Conservation (phyloP, 2,113 vertebrate genomes). For the Coptodon bakossiorum region DNA sequence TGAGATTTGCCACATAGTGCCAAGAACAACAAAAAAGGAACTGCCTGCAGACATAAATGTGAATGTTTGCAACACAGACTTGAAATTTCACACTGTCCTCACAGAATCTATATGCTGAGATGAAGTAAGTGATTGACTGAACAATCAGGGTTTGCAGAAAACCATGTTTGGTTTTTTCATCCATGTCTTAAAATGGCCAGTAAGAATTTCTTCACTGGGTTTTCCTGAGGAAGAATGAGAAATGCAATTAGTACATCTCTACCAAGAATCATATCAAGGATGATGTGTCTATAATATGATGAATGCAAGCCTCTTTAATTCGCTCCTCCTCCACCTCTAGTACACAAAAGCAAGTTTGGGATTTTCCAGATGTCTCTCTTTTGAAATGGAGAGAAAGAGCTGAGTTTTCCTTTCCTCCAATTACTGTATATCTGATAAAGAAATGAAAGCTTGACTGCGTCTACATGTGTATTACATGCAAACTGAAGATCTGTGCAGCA, state of each 20-base stretch:
- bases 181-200: background rate
- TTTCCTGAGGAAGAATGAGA: background rate
- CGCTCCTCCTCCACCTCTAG: accelerated
- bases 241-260: background rate
- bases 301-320: background rate
- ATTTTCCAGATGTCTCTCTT: background rate
- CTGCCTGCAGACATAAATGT: background rate
- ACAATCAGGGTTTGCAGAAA: background rate
- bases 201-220: accelerated
- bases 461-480: background rate
- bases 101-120: background rate
- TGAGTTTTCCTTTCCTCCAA: background rate
- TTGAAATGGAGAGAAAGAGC: background rate
- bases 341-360: background rate
- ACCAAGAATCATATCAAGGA: background rate
- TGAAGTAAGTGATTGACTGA: accelerated
- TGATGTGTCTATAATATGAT: background rate
- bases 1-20: background rate
- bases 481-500: background rate
- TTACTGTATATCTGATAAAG: background rate
- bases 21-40: background rate
- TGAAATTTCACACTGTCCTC: background rate
- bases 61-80: background rate
- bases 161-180: background rate
- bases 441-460: background rate